Evolutionary conservation across 2,888 invertebrate species (phyloP), one percentile per base, ranked within the genome.

Genomic region (Caenorhabditis auriculariae): DNA sequence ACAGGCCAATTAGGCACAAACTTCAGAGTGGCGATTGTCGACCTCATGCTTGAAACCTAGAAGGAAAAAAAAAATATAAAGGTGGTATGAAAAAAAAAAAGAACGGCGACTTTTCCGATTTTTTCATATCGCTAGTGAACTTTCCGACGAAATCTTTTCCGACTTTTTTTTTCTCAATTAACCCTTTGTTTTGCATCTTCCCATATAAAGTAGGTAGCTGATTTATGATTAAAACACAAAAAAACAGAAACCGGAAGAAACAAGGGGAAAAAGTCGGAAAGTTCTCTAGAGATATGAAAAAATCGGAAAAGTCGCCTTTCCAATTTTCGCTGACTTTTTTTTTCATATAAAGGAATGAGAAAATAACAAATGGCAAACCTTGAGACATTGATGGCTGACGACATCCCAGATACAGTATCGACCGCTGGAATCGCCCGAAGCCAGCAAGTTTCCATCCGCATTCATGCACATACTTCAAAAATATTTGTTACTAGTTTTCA

Each of bases 381-480:
- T 70, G 23, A 77, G 37, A 35, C 72, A 73, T 49, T 77, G 77
- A 43, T 69, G 66, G 47, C 75, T 77, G 19, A 43, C 47, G 9
- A 74, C 64, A 32, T 77, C 75, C 77, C 77, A 77, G 38, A 77
- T 65, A 45, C 67, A 68, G 43, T 74, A 75, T 37, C 61, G 60
- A 41, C 75, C 75, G 23, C 46, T 42, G 4, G 54, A 50, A 48
- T 75, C 74, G 2, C 74, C 75, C 17, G 73, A 73, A 7, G 75
- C 74, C n/a, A 77, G 44, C 29, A 74, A 49, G 17, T 66, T 61
- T 17, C 72, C 75, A 54, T 77, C 77, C 3, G 59, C 54, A 46
- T 72, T 76, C 24, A 75, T 52, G 2, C 60, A 15, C 12, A 75
- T 27, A 21, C 53, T 37, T 23, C 27, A 21, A n/a, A n/a, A n/a